Evolutionary conservation across 1,140 invertebrate genomes (phyloP), one percentile per base, ranked within the genome.

Genomic region (Nautilus pompilius): DNA sequence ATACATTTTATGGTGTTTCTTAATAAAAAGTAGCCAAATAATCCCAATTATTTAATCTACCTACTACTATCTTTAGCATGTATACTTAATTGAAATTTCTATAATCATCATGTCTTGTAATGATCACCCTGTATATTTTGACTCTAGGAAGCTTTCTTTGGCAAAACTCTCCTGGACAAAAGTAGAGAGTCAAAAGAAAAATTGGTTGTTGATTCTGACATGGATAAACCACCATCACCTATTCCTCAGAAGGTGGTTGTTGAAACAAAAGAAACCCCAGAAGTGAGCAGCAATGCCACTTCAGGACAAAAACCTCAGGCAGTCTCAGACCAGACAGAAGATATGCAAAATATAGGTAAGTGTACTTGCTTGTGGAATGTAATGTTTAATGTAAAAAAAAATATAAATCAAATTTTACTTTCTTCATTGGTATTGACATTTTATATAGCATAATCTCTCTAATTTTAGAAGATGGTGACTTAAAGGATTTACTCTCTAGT

Each of bases 131-230:
- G n/a, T n/a, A n/a, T n/a, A n/a, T 66, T 62, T 55, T 51, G 24
- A 58, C 69, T 73, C 0, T 58, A 83, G 80, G 82, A 83, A 63
- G 81, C 81, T 0, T 85, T 85, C 67, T 85, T 85, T 71, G 84
- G 84, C 5, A 79, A 77, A 29, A 60, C 67, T 62, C 84, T 96
- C 36, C 84, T 97, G 72, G 91, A 93, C 68, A 88, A 87, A 33
- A 79, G 63, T 28, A 72, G 73, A 60, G 70, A 66, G 60, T 54
- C 45, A 13, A 72, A 74, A 60, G 72, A 73, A 20, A 70, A 70
- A 56, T 63, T 63, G 5, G 73, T 70, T 4, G 63, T 73, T 5
- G 75, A 76, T 32, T 71, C 71, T 0, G 77, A 79, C 33, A 54
- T 65, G 17, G 73, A 74, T 46, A 34, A 59, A 20, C 58, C 28